These are phyloP conservation scores for Chelon labrosus DNA, from an alignment of 2,797 vertebrate species.

Conservation along the genomic window DNA sequence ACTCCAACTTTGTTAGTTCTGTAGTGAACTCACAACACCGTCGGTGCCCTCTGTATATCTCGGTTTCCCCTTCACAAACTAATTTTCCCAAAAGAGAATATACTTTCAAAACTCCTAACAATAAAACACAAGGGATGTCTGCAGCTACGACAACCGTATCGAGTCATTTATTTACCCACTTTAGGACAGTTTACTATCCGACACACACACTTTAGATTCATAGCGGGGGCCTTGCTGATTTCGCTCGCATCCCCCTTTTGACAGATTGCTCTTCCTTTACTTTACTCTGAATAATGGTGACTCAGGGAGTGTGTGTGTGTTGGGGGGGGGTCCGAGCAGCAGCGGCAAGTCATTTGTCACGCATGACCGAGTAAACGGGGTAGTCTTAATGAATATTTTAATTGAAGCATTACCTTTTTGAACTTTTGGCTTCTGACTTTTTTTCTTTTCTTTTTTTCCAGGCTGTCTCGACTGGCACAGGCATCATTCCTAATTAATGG, in stretches of 20 bases:
- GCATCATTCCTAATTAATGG: slow-evolving; percentile 66
- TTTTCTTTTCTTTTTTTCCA: slow-evolving; percentile 2
- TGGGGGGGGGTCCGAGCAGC: slow-evolving; percentile 26
- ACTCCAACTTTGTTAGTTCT: too few species aligned
- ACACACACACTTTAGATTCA: slow-evolving; percentile 47
- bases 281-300: slow-evolving; percentile 32
- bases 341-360: slow-evolving; percentile 58
- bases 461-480: slow-evolving; percentile 36
- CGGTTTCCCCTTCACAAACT: slow-evolving; percentile 2
- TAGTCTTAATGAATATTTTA: slow-evolving; percentile 74
- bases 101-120: slow-evolving; percentile 53
- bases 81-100: slow-evolving; percentile 35
- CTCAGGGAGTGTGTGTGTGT: background rate
- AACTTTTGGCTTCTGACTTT: slow-evolving; percentile 68
- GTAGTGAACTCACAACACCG: too few species aligned
- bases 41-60: too few species aligned
- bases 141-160: slow-evolving; percentile 41
- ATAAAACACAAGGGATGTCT: slow-evolving; percentile 40
- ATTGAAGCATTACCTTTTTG: slow-evolving; percentile 72
- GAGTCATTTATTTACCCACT: slow-evolving; percentile 42
- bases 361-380: slow-evolving; percentile 62
- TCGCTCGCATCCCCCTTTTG: slow-evolving; percentile 30
- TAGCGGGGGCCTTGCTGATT: slow-evolving; percentile 18
- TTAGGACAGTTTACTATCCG: slow-evolving; percentile 36
- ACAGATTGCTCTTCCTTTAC: slow-evolving; percentile 29